These are phyloP conservation scores for Himalopsyche phryganea DNA, from an alignment of 1,140 invertebrate genomes.

Conservation along the genomic window DNA sequence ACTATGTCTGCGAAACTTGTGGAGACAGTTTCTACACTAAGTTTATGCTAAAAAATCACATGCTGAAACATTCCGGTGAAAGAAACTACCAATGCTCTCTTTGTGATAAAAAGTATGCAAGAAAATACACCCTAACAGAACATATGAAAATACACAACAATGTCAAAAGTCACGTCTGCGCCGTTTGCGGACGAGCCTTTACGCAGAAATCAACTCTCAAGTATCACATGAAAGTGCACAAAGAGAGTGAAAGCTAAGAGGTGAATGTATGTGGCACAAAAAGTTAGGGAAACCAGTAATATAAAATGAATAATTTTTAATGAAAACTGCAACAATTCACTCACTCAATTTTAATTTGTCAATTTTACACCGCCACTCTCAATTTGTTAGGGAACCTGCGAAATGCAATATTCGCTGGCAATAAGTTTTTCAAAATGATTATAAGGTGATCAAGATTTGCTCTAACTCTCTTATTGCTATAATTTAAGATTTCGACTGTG, in stretches of 20 bases:
- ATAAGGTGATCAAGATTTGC: too few relatives aligned
- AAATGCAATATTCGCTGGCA: too few relatives aligned
- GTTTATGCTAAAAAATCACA: constrained; percentile 10
- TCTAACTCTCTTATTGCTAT: too few relatives aligned
- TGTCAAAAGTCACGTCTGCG: constrained; percentile 9
- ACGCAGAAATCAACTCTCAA: constrained; percentile 49
- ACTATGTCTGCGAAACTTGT: constrained; percentile 12
- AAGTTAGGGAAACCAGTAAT: too few relatives aligned
- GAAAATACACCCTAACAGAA: constrained; percentile 16
- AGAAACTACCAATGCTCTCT: constrained; percentile 16
- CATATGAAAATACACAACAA: constrained; percentile 25
- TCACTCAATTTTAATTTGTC: too few relatives aligned
- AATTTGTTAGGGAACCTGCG: too few relatives aligned
- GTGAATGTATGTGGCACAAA: too few relatives aligned
- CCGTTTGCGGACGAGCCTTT: constrained; percentile 7
- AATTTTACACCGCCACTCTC: too few relatives aligned
- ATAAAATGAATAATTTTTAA: too few relatives aligned
- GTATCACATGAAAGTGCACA: constrained; percentile 40
- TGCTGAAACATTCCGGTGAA: constrained; percentile 16
- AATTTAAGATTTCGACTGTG: too few relatives aligned
- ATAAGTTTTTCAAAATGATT: too few relatives aligned
- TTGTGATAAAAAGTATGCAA: constrained; percentile 12
- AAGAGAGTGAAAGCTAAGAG: neutral
- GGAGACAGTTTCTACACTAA: constrained; percentile 20
- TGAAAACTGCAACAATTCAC: too few relatives aligned